Conservation (phyloP, 2,797 vertebrate species). For the Loris lydekkerianus region DNA sequence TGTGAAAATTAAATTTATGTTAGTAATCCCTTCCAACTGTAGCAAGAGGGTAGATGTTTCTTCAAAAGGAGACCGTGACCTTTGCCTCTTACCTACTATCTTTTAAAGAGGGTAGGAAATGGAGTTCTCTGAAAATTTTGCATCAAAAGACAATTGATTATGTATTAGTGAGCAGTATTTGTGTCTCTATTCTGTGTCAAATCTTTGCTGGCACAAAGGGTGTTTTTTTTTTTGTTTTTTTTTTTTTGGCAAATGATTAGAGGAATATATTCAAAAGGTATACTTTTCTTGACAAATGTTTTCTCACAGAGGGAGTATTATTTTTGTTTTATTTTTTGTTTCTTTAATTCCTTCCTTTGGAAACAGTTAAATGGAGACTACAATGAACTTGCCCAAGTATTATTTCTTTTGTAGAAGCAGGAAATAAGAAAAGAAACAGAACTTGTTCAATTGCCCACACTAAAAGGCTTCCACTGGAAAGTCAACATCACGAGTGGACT, state of each 20-base stretch:
- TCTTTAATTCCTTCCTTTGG: not conserved
- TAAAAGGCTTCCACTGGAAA: constrained; percentile 40
- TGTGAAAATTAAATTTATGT: constrained; percentile 10
- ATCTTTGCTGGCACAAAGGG: not conserved
- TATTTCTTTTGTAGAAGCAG: not conserved
- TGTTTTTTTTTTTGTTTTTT: not conserved
- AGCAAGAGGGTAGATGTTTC: not conserved
- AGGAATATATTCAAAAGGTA: not conserved
- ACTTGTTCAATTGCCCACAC: not conserved
- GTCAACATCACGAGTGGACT: not conserved
- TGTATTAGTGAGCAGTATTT: not conserved
- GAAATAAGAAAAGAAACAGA: not conserved
- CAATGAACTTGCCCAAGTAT: not conserved
- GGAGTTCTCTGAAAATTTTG: not conserved
- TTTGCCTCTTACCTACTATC: not conserved
- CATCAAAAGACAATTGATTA: not conserved
- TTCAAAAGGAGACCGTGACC: not conserved
- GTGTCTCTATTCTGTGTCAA: not conserved
- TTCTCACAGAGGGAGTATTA: constrained; percentile 46
- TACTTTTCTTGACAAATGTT: not conserved
- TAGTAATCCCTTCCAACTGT: not conserved
- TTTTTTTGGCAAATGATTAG: not conserved
- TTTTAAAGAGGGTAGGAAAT: not conserved
- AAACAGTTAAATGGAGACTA: not conserved
- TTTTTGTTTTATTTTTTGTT: not conserved